Evolutionary conservation across 23 tunicate genomes (phyloP).

Genomic region (Phallusia fumigata): DNA sequence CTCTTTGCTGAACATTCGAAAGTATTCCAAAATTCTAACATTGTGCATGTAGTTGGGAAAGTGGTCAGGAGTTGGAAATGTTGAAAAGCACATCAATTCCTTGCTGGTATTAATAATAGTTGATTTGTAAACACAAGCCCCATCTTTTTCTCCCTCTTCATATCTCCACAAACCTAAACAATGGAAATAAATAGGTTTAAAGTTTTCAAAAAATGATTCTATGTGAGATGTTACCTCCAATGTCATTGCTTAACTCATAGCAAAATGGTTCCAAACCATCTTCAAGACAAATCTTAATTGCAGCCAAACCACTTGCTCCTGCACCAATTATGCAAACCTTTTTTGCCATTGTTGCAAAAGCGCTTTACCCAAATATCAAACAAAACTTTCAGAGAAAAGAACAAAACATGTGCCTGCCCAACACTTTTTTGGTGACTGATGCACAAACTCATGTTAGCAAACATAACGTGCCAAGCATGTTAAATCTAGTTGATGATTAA

Average conservation of each 20-base stretch:
- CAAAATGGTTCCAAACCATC: conserved; percentile 43
- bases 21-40: conserved; percentile 62
- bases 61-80: conserved; percentile 78
- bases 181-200: too few relatives aligned
- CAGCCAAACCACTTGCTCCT: conserved; percentile 63
- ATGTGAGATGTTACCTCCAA: conserved; percentile 9
- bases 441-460: too few relatives aligned
- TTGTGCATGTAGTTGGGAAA: conserved; percentile 88
- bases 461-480: too few relatives aligned
- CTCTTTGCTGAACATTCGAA: conserved; percentile 31
- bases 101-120: conserved; percentile 80
- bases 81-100: conserved; percentile 87
- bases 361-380: neutral
- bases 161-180: conserved; percentile 77
- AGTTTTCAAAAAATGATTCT: too few relatives aligned
- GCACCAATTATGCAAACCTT: conserved; percentile 43
- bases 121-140: conserved; percentile 64
- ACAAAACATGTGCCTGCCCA: neutral
- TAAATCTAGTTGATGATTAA: too few relatives aligned
- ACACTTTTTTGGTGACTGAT: too few relatives aligned
- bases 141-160: conserved; percentile 47
- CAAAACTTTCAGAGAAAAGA: neutral
- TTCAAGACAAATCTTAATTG: conserved; percentile 49
- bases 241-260: conserved; percentile 36
- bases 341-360: neutral